Evolutionary conservation across 2,797 vertebrate genomes (phyloP).

Genomic region (Helarctos malayanus): DNA sequence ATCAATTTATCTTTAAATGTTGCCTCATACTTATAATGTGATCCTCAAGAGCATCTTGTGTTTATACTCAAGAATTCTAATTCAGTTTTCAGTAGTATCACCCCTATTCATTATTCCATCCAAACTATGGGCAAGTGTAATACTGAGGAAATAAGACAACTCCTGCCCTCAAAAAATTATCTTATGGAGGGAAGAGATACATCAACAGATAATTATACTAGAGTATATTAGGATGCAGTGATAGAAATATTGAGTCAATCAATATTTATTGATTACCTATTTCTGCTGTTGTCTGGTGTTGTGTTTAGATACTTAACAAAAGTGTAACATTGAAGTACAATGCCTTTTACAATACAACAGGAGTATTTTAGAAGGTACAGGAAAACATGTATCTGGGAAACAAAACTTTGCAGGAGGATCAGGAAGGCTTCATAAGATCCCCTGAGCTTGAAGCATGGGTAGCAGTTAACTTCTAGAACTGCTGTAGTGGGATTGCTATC

Average conservation of each 20-base stretch:
- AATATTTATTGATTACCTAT: background rate
- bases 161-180: background rate
- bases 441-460: background rate
- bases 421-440: background rate
- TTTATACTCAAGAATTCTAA: background rate
- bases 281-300: background rate
- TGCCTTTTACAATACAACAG: background rate
- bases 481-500: background rate
- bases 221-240: background rate
- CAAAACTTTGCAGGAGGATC: background rate
- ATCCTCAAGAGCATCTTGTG: background rate
- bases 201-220: background rate
- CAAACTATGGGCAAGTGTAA: background rate
- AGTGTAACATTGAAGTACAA: background rate
- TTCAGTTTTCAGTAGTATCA: background rate
- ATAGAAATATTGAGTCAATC: background rate
- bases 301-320: background rate
- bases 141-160: background rate
- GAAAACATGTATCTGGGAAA: background rate
- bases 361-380: background rate
- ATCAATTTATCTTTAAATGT: background rate
- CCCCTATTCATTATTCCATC: background rate
- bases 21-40: background rate
- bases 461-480: background rate
- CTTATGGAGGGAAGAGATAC: background rate